phyloP scores from a whole-genome alignment of 2,113 vertebrate species.

The Triplophysa dalaica region DNA sequence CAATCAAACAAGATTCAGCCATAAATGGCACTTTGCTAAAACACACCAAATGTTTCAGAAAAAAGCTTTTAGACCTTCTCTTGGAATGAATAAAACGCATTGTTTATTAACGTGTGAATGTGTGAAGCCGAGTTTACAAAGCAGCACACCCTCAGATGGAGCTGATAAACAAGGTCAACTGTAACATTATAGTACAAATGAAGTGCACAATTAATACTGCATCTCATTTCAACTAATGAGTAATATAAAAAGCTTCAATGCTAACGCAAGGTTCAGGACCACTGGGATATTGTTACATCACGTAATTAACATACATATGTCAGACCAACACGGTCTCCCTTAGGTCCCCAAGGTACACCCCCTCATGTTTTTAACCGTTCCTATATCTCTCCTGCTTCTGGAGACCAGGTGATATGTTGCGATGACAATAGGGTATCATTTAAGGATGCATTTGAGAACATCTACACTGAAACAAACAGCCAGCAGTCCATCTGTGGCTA shows the following conservation, averaged over 20 bases:
- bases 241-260: neutral
- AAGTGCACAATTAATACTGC: neutral
- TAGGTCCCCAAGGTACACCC: too few species aligned
- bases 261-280: neutral
- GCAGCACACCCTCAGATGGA: neutral
- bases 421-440: neutral
- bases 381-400: neutral
- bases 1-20: conserved; percentile 25
- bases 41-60: neutral
- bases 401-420: neutral
- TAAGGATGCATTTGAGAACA: neutral
- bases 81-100: conserved; percentile 1
- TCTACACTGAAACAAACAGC: conserved; percentile 10
- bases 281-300: neutral
- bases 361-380: neutral
- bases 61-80: neutral
- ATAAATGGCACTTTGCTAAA: conserved; percentile 10
- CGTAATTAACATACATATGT: neutral
- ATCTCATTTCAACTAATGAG: neutral
- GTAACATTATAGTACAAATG: conserved; percentile 10
- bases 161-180: conserved; percentile 20
- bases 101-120: conserved; percentile 1
- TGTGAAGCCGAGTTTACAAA: neutral
- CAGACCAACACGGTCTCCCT: neutral
- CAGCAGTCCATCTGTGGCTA: conserved; percentile 33